Base-by-base conservation (phyloP, 23 tunicate species). In the Trididemnum nubilum region DNA sequence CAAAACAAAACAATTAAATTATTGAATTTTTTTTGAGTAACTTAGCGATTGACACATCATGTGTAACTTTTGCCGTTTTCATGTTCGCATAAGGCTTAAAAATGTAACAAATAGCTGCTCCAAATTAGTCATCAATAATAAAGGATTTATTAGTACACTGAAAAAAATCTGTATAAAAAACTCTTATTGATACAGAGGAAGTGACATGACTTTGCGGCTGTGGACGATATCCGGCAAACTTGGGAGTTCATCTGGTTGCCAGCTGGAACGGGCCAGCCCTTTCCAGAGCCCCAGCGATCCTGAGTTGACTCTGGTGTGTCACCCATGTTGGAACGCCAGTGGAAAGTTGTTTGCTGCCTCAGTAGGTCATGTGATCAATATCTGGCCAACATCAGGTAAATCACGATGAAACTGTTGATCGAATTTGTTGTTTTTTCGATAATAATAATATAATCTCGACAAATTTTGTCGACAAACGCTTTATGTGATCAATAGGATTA, bases 331-430 rank as follows among this genome's bases (percentile, higher is more conserved):
- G 98, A 93, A 84, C 40, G 80, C 87, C 32, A 93, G 57, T 76
- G 98, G 98, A 52, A 83, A 84, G 78, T 75, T 87, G 0, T 74
- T 93, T 72, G 98, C 98, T 1, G 93, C 90, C 51, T 80, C 89
- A 7, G 72, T 78, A 0, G 87, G 79, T 21, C 34, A 81, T 57
- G 86, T 90, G 33, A 72, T 93, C 71, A 84, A 93, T 36, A 77
- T 93, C 31, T 87, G 85, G 87, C 87, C 93, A 0, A 82, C 77
- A 31, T 44, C 97, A 78, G 89, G 97, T 92, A 30, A 66, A 76
- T n/a, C n/a, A 57, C 24, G 22, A 21, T 49, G 18, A 9, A 9
- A 9, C 57, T 9, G 57, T 49, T 49, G 12, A 12, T 12, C 57
- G 51, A 31, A 0, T 49, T 49, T 12, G 15, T 49, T 49, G 72